Evolutionary conservation across 2,113 vertebrate species (phyloP), one percentile per base, ranked within the genome.

Genomic region (Phaetusa simplex): DNA sequence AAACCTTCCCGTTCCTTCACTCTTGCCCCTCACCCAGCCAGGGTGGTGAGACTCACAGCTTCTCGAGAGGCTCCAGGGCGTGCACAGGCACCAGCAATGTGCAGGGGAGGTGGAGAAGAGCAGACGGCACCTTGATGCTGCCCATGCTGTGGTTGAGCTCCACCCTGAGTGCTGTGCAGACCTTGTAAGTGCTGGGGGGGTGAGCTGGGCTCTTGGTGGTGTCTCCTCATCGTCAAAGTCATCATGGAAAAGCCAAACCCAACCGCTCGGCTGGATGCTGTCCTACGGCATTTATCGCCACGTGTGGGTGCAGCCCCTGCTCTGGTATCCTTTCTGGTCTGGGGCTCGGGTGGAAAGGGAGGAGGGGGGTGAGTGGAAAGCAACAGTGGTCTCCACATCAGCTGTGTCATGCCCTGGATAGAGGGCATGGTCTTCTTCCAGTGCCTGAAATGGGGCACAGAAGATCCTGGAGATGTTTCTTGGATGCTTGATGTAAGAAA

Each of bases 281-380:
- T 97, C 26, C 91, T 97, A 5, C 27, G 53, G 15, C 96, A 96
- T 78, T 90, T 96, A 19, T 3, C 17, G 5, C 13, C 17, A 36
- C 2, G 4, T 9, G 42, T 52, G 36, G 7, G 18, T 5, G 47
- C 22, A 13, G 11, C 21, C 18, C 36, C 22, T 52, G 50, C 45
- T 26, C 8, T 59, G 3, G 84, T 95, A 96, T 96, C 96, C 95
- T 95, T 95, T 86, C 36, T 6, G 70, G 14, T 22, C 56, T 78
- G 55, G 18, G 72, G 18, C 32, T 40, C 24, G 23, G 36, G 15
- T n/a, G 83, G 49, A 30, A 36, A 61, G 9, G 23, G 56, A 61
- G 73, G 19, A 49, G 30, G 11, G 27, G 36, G 9, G 4, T 11
- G 50, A 40, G 36, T 8, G 15, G 24, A 36, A 82, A 38, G 64